Conservation (phyloP, 2,888 invertebrate genomes). For the Ectemnius lituratus region DNA sequence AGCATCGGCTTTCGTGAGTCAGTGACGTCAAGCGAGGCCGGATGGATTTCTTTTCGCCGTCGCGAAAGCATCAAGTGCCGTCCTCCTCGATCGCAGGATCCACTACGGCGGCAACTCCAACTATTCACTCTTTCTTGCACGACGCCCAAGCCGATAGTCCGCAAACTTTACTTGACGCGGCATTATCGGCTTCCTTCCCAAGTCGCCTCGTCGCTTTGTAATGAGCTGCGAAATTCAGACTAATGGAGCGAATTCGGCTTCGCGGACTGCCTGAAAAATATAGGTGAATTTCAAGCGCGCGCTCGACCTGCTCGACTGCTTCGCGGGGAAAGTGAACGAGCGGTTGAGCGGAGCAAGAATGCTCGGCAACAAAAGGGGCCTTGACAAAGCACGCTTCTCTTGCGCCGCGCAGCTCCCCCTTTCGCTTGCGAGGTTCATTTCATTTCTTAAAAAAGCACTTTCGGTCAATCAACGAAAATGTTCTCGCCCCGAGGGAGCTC, state of each 20-base stretch:
- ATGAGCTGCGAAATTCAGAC: neutral
- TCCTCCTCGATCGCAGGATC: too few relatives aligned
- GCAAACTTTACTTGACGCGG: too few relatives aligned
- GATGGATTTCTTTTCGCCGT: too few relatives aligned
- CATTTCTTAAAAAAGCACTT: conserved; percentile 22
- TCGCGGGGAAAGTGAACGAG: too few relatives aligned
- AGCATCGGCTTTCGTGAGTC: neutral
- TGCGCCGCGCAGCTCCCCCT: neutral
- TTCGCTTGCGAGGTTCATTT: conserved; percentile 9
- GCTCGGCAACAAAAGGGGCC: neutral
- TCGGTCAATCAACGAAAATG: conserved; percentile 19
- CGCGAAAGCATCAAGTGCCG: too few relatives aligned
- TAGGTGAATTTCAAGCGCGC: neutral
- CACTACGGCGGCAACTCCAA: too few relatives aligned
- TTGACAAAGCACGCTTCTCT: conserved; percentile 7
- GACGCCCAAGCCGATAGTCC: too few relatives aligned
- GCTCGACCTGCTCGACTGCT: too few relatives aligned
- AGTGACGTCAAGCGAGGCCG: neutral
- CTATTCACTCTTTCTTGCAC: too few relatives aligned
- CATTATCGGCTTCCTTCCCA: conserved; percentile 48
- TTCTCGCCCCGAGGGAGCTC: conserved; percentile 12
- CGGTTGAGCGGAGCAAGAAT: neutral
- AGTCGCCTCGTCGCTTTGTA: conserved; percentile 26
- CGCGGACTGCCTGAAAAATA: neutral
- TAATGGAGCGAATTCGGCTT: neutral